These are phyloP conservation scores for Ptilonorhynchus violaceus DNA, from an alignment of 2,113 vertebrate genomes.

Conservation along the genomic window DNA sequence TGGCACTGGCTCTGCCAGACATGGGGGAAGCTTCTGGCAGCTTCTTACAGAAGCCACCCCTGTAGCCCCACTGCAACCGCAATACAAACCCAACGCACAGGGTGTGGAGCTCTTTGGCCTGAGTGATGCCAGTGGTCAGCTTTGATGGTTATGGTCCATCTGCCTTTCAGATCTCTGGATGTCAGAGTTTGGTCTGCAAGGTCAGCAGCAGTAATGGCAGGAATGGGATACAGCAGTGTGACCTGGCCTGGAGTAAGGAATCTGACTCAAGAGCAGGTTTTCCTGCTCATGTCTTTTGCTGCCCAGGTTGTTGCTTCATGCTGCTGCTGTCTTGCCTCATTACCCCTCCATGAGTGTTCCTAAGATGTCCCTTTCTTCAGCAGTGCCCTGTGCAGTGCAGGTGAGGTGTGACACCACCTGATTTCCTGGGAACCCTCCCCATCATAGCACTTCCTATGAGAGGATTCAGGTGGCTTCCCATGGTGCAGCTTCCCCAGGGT, in stretches of 20 bases:
- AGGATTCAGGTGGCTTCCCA: neutral
- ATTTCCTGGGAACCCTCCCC: neutral
- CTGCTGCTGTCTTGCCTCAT: neutral
- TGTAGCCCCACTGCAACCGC: neutral
- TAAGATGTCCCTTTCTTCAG: neutral
- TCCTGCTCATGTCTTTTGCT: neutral
- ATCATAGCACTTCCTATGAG: rapidly evolving
- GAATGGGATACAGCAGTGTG: neutral
- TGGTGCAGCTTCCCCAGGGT: neutral
- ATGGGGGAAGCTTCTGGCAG: neutral
- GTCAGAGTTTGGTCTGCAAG: neutral
- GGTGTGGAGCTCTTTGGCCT: neutral
- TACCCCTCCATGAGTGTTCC: neutral
- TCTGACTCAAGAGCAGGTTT: neutral
- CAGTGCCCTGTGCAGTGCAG: neutral
- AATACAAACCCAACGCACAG: neutral
- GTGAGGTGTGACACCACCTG: neutral
- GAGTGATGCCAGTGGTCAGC: neutral
- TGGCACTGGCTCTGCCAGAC: neutral
- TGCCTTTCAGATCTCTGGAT: neutral
- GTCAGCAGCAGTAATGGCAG: neutral
- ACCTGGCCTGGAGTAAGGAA: neutral
- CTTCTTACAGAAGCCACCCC: neutral
- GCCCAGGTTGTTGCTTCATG: neutral
- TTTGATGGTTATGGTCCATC: neutral